Evolutionary conservation across 1,140 invertebrate species (phyloP), one percentile per base, ranked within the genome.

Genomic region (Papilio helenus): DNA sequence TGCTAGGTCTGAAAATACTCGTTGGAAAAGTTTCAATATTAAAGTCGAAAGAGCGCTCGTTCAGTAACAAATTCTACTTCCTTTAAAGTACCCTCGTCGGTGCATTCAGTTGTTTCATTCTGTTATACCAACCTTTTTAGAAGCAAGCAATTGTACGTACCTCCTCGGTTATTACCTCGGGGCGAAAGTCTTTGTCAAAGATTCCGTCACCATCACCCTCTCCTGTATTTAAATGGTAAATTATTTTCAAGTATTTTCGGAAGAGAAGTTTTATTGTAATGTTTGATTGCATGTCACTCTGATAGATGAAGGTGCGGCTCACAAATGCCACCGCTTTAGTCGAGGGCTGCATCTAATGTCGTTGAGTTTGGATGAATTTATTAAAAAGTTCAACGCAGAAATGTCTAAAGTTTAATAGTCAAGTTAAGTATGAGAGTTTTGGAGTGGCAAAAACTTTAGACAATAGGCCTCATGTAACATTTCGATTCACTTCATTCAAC

Each of bases 181-280:
- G 49, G 20, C 65, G 72, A 83, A 88, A 83, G 80, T 87, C 89
- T 93, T 93, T 93, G 91, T 94, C 86, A 91, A 88, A 83, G 34
- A 81, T 77, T 34, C 76, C 76, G 55, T 77, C 51, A 12, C 55
- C 83, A 85, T 83, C 84, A 76, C 84, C 81, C 80, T 82, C 85
- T 87, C 80, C 90, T 92, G 93, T 93, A 94, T 94, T 94, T 94
- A 93, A 94, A 94, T 93, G 91, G 91, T 81, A 88, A 93, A 94
- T 94, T 94, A 93, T 93, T 93, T 91, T 94, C 88, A 92, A 94
- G 93, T 93, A 94, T 93, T 93, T 94, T 92, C 89, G 88, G 87
- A 84, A 91, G 90, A 92, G 91, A 93, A 93, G 86, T 92, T 94
- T 93, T 93, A 94, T 94, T 94, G 91, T 94, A 93, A 93, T 94